Base-by-base conservation (phyloP, 2,797 vertebrate genomes). In the Acridotheres tristis region DNA sequence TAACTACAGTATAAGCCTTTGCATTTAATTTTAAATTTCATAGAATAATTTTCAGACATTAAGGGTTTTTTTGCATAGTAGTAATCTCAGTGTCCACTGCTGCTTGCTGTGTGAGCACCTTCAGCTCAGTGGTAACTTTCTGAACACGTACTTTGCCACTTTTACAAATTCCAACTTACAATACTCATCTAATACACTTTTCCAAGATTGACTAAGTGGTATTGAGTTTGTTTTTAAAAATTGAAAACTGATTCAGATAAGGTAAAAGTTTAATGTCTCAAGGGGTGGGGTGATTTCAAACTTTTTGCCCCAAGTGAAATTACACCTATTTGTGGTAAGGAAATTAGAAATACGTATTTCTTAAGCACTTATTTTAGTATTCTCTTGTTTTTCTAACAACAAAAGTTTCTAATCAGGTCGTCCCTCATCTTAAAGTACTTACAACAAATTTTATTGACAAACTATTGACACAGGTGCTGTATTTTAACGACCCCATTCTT, bases 101-200 rank as follows among this genome's bases (percentile, higher is more conserved):
- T 80, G 10, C n/a, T 66, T 80, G n/a, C 22, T 59, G 13, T 4
- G 5, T 26, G 30, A 83, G 43, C 38, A 48, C 14, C 14, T 72
- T 63, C 53, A 67, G 8, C 25, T 54, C 40, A 58, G 12, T 10
- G 9, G 16, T 36, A 89, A 68, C 12, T 62, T 82, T 9, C 20
- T n/a, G 4, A 89, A 74, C n/a, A 40, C 0, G 0, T 13, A 34
- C 16, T 65, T 82, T 17, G 13, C 54, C 34, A 43, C 7, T 68
- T 85, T 19, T 8, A 67, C 48, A 20, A 48, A 45, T 42, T 85
- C 5, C 15, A 83, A 40, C 7, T 23, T 55, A 25, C 69, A 85
- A 94, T 32, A 21, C 16, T 40, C 19, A 43, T 22, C 51, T 66
- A 59, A 72, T 18, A 25, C 17, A 19, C 16, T 88, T 40, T 25